Evolutionary conservation across 2,113 vertebrate genomes (phyloP).

Genomic region (Campylomormyrus numenius): DNA sequence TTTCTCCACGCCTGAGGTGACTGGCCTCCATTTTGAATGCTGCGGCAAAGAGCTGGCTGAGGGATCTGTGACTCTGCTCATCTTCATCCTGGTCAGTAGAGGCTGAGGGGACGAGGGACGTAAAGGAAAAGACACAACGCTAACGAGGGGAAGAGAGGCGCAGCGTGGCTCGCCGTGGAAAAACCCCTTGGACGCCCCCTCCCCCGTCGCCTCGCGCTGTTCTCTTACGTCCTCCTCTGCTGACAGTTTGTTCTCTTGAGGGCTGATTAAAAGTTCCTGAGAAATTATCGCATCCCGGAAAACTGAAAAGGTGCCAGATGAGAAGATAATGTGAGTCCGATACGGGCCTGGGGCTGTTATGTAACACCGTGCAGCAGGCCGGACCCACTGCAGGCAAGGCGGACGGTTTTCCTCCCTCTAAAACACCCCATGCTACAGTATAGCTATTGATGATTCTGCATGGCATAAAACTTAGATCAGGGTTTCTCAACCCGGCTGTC

Average conservation of each 20-base stretch:
- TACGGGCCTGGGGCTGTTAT: not conserved
- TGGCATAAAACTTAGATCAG: not conserved
- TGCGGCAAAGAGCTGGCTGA: not conserved
- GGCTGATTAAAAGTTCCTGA: not conserved
- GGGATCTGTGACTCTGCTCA: not conserved
- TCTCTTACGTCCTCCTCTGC: not conserved
- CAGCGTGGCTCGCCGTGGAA: not conserved
- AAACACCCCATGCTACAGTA: not conserved
- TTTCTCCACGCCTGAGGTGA: not conserved
- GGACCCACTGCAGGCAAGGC: not conserved
- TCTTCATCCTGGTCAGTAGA: not conserved
- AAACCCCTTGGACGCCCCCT: not conserved
- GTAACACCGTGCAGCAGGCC: not conserved
- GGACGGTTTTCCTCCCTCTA: not conserved
- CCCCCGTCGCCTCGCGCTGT: not conserved
- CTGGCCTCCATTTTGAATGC: not conserved
- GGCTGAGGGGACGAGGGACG: not conserved
- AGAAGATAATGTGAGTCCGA: not conserved
- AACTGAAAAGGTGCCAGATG: not conserved
- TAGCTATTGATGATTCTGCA: not conserved
- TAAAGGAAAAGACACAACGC: not conserved
- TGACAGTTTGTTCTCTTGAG: not conserved
- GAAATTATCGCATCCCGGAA: not conserved
- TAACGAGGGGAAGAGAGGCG: not conserved
- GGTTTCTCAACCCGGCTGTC: not conserved